Conservation (phyloP, 2,888 invertebrate genomes). For the Acanthosepion esculentum region DNA sequence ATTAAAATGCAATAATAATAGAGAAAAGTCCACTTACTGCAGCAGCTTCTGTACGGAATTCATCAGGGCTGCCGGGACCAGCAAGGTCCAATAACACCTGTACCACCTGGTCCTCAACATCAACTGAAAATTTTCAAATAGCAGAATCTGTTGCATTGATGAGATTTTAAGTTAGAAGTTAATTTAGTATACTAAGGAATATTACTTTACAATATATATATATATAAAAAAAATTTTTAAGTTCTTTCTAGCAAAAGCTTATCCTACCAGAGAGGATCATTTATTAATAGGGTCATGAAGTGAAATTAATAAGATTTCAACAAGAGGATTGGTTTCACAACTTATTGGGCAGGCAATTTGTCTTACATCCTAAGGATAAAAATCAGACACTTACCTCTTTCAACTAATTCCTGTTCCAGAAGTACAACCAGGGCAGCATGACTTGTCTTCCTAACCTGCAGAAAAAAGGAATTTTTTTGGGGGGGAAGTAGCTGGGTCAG, state of each 20-base stretch:
- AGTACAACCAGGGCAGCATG: constrained; percentile 80
- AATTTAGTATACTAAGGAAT: too few species aligned
- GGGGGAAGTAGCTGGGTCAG: not conserved
- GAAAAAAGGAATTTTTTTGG: not conserved
- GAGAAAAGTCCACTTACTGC: constrained; percentile 69
- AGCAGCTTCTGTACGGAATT: constrained; percentile 76
- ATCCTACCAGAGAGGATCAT: too few species aligned
- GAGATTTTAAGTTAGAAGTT: too few species aligned
- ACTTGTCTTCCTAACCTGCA: constrained; percentile 81
- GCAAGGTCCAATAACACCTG: constrained; percentile 80
- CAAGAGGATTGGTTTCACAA: too few species aligned
- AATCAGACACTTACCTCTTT: constrained; percentile 69
- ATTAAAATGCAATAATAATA: not conserved
- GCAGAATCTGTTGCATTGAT: not conserved
- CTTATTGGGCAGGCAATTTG: too few species aligned
- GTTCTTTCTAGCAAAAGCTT: not conserved
- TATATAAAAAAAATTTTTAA: too few species aligned
- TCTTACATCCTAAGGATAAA: too few species aligned
- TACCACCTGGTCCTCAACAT: constrained; percentile 81
- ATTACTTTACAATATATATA: too few species aligned
- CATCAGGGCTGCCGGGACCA: constrained; percentile 77
- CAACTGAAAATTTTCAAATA: constrained; percentile 72
- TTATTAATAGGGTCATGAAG: too few species aligned
- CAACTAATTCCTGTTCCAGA: constrained; percentile 81
- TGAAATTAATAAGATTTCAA: too few species aligned